Evolutionary conservation across 2,797 vertebrate species (phyloP), one percentile per base, ranked within the genome.

Genomic region (Anniella stebbinsi): DNA sequence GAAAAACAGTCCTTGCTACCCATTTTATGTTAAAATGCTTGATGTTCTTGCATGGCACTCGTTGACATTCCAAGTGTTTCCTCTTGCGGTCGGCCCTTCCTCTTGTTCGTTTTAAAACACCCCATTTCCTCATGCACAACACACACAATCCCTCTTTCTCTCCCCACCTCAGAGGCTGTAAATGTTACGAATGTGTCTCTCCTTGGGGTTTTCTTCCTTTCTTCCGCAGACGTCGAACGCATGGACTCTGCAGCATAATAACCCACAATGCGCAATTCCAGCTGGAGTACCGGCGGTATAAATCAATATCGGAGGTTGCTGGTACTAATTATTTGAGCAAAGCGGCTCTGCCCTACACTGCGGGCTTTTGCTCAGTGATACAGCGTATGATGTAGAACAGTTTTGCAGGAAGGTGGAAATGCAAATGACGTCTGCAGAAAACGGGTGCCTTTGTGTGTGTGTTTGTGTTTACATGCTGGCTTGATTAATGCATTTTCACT

Each of bases 321-420:
- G 51, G 80, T 87, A 93, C 92, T 93, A 92, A 94, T 93, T 93
- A 93, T 93, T 91, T 89, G 89, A 91, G 90, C 75, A 81, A 75
- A 73, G 80, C 94, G 90, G 87, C 0, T 3, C 57, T 84, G 66
- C n/a, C 70, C 12, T 11, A 0, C 25, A 5, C 85, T 86, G 84
- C 23, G 90, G 75, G 33, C 80, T 94, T 94, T 91, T 85, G 54
- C 93, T 94, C 88, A 70, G 36, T 92, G 94, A 86, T 0, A 0
- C 67, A 28, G 84, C 90, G 36, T 90, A 91, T 93, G 89, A 76
- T 84, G 18, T 12, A 28, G 33, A 0, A 5, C 33, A 88, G 91
- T 88, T 94, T 78, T 51, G 41, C 81, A 85, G 83, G 76, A 89
- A 87, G 89, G 76, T 66, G 36, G 73, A 8, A 91, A 81, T 48